Base-by-base conservation (phyloP, 1,140 invertebrate species). In the Ectropis grisescens region DNA sequence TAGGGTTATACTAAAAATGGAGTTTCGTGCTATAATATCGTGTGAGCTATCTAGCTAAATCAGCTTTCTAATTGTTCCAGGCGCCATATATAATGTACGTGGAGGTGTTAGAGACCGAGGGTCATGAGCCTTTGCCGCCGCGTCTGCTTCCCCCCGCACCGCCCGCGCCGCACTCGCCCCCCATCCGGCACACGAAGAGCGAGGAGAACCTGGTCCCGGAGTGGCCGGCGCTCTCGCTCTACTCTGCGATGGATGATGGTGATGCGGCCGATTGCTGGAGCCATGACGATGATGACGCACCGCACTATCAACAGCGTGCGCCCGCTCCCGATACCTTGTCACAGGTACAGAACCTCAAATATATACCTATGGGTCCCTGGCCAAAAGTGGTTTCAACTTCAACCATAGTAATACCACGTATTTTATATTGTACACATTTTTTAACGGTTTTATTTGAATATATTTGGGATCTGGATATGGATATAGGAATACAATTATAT, bases 41-140 rank as follows among this genome's bases (percentile, higher is more conserved):
- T n/a, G n/a, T n/a, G n/a, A n/a, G n/a, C n/a, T n/a, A n/a, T n/a
- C n/a, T n/a, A n/a, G n/a, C n/a, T n/a, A n/a, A n/a, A n/a, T n/a
- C n/a, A n/a, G n/a, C n/a, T n/a, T n/a, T n/a, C n/a, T n/a, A n/a
- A n/a, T n/a, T 19, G 8, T 82, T 76, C 14, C 70, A 95, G 91
- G 96, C 97, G 26, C 98, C 98, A 0, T 99, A 97, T 71, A 93
- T 99, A 61, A 92, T 99, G 54, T 99, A 98, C 78, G 92, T 98
- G 15, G 98, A 99, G 84, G 94, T 97, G 2, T 82, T 99, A 9
- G 93, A 97, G 81, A 95, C 97, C 16, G 90, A 94, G 13, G 93
- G 98, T 61, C 86, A 95, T 26, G 74, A 80, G 29, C 65, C 78
- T 0, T 47, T 82, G 4, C 75, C 80, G 0, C 67, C 74, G 1